phyloP scores from a whole-genome alignment of 2,888 invertebrate genomes.

The Archaeoteleia sp. region DNA sequence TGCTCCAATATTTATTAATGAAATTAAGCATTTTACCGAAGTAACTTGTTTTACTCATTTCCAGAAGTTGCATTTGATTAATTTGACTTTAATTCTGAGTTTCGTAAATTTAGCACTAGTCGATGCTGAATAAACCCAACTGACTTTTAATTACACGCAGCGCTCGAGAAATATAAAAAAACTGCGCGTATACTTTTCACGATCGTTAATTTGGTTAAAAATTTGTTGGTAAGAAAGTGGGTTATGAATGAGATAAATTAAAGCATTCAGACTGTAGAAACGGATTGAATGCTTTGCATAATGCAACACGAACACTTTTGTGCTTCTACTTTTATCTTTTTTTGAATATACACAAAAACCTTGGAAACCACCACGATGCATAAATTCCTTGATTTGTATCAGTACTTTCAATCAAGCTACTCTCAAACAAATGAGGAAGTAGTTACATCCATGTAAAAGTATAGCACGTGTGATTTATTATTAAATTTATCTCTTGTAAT shows the following conservation, averaged over 20 bases:
- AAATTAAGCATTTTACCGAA: too few species aligned
- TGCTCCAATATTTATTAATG: too few species aligned
- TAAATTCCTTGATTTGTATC: constrained; percentile 36
- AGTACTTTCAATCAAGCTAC: constrained; percentile 13
- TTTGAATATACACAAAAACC: constrained; percentile 1
- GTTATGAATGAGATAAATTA: constrained; percentile 52
- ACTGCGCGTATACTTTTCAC: not conserved
- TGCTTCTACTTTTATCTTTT: constrained; percentile 25
- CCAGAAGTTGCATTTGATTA: too few species aligned
- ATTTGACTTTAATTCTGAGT: too few species aligned
- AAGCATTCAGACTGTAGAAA: constrained; percentile 32
- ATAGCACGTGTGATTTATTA: constrained; percentile 19
- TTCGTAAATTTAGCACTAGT: too few species aligned
- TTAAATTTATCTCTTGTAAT: constrained; percentile 7
- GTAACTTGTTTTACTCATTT: too few species aligned
- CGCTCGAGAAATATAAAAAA: too few species aligned
- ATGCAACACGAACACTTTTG: constrained; percentile 42
- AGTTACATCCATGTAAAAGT: constrained; percentile 1
- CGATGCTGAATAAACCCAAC: too few species aligned
- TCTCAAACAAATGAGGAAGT: constrained; percentile 25
- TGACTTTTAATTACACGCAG: not conserved
- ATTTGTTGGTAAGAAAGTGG: constrained; percentile 44
- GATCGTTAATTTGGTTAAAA: constrained; percentile 24
- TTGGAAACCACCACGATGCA: constrained; percentile 2
- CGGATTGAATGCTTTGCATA: constrained; percentile 43